A percentile compares a stretch with the other conserved stretches of the same genome.
These are phyloP conservation scores for Dicentrarchus labrax DNA, from an alignment of 2,113 vertebrate species.

Conservation along the genomic window DNA sequence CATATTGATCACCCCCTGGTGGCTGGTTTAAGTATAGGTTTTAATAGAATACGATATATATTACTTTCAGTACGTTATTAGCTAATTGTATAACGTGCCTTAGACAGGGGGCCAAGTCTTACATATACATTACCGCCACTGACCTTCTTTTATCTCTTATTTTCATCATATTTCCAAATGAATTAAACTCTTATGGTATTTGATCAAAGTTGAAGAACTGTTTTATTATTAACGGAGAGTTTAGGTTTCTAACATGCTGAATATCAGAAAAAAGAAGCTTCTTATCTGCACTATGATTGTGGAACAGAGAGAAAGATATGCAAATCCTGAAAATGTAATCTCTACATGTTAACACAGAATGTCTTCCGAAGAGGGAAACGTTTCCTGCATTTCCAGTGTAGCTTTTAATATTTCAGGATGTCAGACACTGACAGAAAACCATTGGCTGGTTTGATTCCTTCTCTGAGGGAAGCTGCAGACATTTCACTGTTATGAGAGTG, in stretches of 20 bases:
- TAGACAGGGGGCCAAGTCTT: no score
- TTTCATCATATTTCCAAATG: neutral
- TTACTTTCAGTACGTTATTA: no score
- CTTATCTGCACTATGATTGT: neutral
- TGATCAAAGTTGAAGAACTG: neutral
- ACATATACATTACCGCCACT: no score
- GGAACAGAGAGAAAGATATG: neutral
- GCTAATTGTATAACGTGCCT: no score
- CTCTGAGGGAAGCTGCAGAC: slow-evolving; percentile 6
- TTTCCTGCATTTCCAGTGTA: neutral
- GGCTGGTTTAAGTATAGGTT: no score
- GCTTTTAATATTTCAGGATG: slow-evolving; percentile 23
- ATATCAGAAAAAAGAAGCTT: neutral
- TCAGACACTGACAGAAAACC: slow-evolving; percentile 24
- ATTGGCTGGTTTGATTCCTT: slow-evolving; percentile 20
- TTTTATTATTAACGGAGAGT: neutral
- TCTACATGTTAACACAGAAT: slow-evolving; percentile 4
- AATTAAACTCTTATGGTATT: neutral
- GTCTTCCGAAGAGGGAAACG: neutral
- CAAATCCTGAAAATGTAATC: slow-evolving; percentile 13
- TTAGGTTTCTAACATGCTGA: neutral
- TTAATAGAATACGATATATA: no score
- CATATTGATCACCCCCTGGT: no score
- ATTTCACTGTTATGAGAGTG: slow-evolving; percentile 10
- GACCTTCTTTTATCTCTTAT: neutral